These are phyloP conservation scores for Taurulus bubalis DNA, from an alignment of 2,113 vertebrate genomes.

Conservation along the genomic window DNA sequence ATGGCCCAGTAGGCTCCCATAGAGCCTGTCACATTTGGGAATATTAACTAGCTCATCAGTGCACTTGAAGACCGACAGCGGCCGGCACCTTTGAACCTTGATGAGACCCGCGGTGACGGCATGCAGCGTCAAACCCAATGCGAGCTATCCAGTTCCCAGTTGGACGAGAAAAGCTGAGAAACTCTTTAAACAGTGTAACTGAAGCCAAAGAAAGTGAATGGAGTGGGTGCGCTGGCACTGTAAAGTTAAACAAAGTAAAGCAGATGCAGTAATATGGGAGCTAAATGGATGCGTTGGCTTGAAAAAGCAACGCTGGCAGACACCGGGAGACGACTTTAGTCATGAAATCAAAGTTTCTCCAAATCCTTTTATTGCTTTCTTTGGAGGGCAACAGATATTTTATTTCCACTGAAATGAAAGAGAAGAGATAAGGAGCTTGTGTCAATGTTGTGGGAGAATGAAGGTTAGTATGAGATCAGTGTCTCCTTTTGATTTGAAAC, in stretches of 20 bases:
- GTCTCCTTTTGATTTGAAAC: conserved; percentile 44
- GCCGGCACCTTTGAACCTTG: conserved; percentile 61
- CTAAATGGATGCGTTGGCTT: conserved; percentile 68
- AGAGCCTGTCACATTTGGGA: conserved; percentile 50
- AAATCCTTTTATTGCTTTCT: conserved; percentile 48
- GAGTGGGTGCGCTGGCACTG: conserved; percentile 42
- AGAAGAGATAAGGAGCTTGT: conserved; percentile 41
- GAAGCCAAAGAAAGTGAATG: conserved; percentile 10
- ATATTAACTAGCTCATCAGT: conserved; percentile 76
- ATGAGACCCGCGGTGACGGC: conserved; percentile 12
- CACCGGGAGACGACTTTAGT: no score
- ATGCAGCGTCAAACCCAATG: not conserved
- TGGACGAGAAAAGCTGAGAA: conserved; percentile 31
- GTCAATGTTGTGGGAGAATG: conserved; percentile 20
- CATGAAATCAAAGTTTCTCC: conserved; percentile 47
- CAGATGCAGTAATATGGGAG: conserved; percentile 55
- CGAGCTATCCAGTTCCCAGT: not conserved
- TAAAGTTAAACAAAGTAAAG: conserved; percentile 55
- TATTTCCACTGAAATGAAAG: conserved; percentile 57
- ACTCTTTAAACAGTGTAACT: conserved; percentile 27
- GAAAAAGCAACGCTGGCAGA: conserved; percentile 56
- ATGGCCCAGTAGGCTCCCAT: conserved; percentile 21
- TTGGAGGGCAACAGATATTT: conserved; percentile 34
- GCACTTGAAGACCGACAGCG: conserved; percentile 64
- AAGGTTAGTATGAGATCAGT: conserved; percentile 38